A percentile compares a stretch with the other conserved stretches of the same genome.
These are phyloP conservation scores for Trichomalopsis sarcophagae DNA, from an alignment of 1,140 invertebrate genomes.

Conservation along the genomic window DNA sequence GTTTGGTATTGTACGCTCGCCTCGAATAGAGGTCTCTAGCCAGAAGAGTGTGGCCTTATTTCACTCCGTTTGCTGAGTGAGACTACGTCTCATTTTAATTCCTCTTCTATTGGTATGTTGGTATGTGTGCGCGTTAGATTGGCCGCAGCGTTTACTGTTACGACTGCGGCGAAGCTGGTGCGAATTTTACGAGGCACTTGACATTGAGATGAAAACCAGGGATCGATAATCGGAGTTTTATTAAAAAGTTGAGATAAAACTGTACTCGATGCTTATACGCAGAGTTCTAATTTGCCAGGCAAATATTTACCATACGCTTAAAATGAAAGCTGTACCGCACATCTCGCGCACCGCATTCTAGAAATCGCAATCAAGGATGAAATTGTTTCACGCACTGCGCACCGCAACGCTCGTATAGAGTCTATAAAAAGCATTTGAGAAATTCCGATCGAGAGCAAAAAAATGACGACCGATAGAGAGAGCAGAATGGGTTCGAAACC, in stretches of 20 bases:
- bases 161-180: not conserved
- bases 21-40: no score
- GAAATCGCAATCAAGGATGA: not conserved
- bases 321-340: not conserved
- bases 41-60: no score
- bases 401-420: not conserved
- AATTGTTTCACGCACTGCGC: not conserved
- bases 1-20: no score
- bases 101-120: no score
- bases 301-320: not conserved
- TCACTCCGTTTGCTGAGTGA: no score
- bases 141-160: not conserved
- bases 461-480: constrained; percentile 8
- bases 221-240: not conserved
- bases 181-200: not conserved
- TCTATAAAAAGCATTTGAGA: not conserved
- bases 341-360: not conserved
- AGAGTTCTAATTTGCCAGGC: not conserved
- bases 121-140: not conserved
- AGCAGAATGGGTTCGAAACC: constrained; percentile 43
- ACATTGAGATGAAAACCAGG: not conserved
- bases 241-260: not conserved
- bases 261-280: not conserved
- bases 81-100: no score
- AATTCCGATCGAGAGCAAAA: constrained; percentile 20